Conservation (phyloP, 2,888 invertebrate species). For the Zootermopsis nevadensis region DNA sequence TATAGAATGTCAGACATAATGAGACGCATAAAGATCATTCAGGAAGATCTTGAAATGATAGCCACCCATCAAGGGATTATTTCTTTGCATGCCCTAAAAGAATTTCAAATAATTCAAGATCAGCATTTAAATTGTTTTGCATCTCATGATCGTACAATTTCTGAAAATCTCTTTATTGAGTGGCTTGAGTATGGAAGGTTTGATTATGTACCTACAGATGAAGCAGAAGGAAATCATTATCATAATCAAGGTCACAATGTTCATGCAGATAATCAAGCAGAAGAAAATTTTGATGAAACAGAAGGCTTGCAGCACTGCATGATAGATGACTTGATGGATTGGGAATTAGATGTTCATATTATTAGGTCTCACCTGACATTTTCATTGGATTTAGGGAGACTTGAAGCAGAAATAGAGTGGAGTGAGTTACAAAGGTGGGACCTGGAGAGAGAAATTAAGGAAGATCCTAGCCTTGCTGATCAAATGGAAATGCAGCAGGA, state of each 20-base stretch:
- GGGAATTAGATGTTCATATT: neutral
- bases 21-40: conserved; percentile 44
- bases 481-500: neutral
- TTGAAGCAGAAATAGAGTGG: conserved; percentile 16
- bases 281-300: neutral
- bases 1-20: conserved; percentile 40
- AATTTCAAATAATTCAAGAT: neutral
- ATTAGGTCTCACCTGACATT: neutral
- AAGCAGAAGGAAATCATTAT: neutral
- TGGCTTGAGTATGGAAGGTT: conserved; percentile 39
- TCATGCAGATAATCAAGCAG: neutral
- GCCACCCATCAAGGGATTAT: conserved; percentile 61
- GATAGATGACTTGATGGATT: conserved; percentile 13
- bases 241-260: neutral
- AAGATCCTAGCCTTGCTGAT: neutral
- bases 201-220: neutral
- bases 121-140: conserved; percentile 9
- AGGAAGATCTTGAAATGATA: conserved; percentile 54
- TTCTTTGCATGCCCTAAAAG: conserved; percentile 23
- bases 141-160: neutral
- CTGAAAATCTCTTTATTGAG: neutral
- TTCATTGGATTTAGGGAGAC: neutral
- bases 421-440: neutral
- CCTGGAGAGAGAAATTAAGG: neutral
- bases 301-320: neutral